Base-by-base conservation (phyloP, 2,113 vertebrate genomes). In the Erythrocebus patas region DNA sequence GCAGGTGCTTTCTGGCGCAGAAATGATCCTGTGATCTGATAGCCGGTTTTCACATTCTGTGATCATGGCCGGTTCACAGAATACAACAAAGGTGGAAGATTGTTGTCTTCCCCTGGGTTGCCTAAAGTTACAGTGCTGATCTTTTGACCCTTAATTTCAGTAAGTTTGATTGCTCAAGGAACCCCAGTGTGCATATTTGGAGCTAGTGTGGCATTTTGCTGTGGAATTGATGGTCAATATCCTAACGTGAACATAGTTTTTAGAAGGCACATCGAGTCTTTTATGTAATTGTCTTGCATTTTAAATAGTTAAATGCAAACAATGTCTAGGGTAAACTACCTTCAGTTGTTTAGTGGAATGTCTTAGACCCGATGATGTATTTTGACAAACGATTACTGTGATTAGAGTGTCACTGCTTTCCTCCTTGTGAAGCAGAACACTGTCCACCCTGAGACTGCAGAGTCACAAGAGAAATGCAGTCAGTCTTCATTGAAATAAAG, bases 101-200 rank as follows among this genome's bases (percentile, higher is more conserved):
- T 98, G 91, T 97, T 98, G 97, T 97, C 88, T 98, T 98, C 97
- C 96, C 96, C 93, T 95, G 95, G 96, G 97, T 83, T 98, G 97
- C 97, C 97, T 98, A 97, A 99, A 98, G 98, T 98, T 98, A 98
- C 98, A 96, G 93, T 89, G 86, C 57, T 98, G 98, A 98, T 98
- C 98, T 98, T 97, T 98, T 98, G 98, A 98, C 98, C 98, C 98
- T 98, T 98, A 98, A 99, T 99, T 99, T 98, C 98, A 98, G 98
- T 93, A 97, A 96, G 98, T 98, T 98, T 98, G 98, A 98, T 98
- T 98, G 98, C 98, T 98, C 90, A 45, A 95, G 97, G 93, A 99
- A 97, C 98, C 98, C 98, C 92, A 97, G 92, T 94, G 98, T 97
- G 98, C 97, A 95, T 98, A 97, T 98, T 98, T 98, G 97, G 97